These are phyloP conservation scores for Galeopterus variegatus DNA, from an alignment of 2,113 vertebrate species.

Conservation along the genomic window DNA sequence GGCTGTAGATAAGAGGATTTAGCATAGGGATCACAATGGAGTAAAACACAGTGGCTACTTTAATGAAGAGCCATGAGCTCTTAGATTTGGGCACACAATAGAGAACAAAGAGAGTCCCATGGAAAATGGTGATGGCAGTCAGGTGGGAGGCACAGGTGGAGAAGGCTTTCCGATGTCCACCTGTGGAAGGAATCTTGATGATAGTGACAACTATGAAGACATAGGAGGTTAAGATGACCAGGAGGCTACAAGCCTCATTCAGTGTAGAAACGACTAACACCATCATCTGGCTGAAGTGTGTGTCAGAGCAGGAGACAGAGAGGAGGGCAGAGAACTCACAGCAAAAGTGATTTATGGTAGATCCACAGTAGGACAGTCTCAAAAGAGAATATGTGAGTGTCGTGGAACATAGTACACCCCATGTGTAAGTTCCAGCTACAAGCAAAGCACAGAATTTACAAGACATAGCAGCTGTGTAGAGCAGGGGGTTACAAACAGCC, in stretches of 20 bases:
- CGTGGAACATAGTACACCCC: no score
- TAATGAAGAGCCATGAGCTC: conserved; percentile 1
- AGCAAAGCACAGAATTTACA: no score
- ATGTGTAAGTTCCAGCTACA: no score
- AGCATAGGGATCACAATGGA: conserved; percentile 73
- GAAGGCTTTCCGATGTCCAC: conserved; percentile 51
- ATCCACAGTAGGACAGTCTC: no score
- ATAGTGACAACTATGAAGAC: conserved; percentile 1
- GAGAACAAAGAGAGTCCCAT: conserved; percentile 66
- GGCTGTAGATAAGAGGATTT: conserved; percentile 75
- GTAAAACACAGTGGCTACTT: conserved; percentile 71
- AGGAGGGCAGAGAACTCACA: neutral
- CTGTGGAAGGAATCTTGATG: neutral
- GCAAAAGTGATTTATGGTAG: no score
- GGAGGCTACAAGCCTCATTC: no score
- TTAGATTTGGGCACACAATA: conserved; percentile 71
- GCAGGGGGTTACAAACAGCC: no score
- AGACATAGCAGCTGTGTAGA: no score
- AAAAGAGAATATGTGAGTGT: no score
- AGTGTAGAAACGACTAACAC: no score
- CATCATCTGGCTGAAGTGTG: no score
- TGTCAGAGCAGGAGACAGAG: neutral
- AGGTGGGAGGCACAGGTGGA: conserved; percentile 77
- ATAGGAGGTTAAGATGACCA: neutral
- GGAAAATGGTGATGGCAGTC: conserved; percentile 58